These are phyloP conservation scores for Sarcoramphus papa DNA, from an alignment of 2,797 vertebrate genomes.

Conservation along the genomic window DNA sequence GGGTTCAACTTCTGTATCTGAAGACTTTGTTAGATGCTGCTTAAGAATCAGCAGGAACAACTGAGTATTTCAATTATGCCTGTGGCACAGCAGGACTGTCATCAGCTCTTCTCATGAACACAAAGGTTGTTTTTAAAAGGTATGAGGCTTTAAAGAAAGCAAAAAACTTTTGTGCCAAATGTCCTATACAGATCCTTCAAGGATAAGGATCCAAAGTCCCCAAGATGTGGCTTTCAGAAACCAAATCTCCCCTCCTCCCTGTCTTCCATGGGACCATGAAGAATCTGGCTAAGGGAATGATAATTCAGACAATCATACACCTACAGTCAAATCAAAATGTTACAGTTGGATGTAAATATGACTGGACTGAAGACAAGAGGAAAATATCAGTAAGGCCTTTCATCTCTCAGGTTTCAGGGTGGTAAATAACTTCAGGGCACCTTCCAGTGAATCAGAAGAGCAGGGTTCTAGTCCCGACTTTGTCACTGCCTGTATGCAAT, in stretches of 20 bases:
- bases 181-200: background rate
- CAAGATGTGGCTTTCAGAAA: background rate
- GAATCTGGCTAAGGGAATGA: background rate
- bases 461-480: background rate
- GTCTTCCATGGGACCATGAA: background rate
- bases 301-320: background rate
- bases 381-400: background rate
- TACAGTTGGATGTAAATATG: background rate
- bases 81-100: background rate
- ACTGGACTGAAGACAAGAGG: background rate
- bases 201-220: background rate
- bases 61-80: background rate
- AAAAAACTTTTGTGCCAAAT: background rate
- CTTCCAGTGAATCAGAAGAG: background rate
- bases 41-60: background rate
- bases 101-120: background rate
- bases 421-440: background rate
- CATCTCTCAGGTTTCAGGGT: background rate
- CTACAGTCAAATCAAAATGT: background rate
- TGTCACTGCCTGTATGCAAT: background rate
- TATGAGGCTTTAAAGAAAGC: background rate
- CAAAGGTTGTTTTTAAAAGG: background rate
- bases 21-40: background rate
- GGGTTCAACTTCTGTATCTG: background rate
- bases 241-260: background rate